These are phyloP conservation scores for Scrobipalpa costella DNA, from an alignment of 2,888 invertebrate genomes.

Conservation along the genomic window DNA sequence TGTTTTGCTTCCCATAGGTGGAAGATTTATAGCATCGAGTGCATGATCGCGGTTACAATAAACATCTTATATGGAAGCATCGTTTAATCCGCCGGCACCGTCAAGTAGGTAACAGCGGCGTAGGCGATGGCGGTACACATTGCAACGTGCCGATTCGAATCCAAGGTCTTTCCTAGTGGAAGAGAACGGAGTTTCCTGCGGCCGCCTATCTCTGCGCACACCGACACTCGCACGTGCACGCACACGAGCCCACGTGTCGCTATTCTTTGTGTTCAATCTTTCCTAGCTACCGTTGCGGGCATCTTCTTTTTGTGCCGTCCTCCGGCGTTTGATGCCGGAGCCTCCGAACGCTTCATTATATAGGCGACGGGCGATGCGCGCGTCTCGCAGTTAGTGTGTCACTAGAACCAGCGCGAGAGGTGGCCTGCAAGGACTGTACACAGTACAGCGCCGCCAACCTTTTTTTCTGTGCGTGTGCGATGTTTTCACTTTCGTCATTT, in stretches of 20 bases:
- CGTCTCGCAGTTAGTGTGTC: constrained; percentile 78
- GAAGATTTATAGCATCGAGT: constrained; percentile 32
- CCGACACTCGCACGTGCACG: constrained; percentile 71
- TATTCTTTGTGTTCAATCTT: constrained; percentile 76
- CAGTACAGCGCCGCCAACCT: constrained; percentile 66
- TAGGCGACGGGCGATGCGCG: constrained; percentile 76
- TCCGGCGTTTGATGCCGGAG: constrained; percentile 71
- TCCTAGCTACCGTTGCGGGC: constrained; percentile 75
- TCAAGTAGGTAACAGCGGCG: constrained; percentile 74
- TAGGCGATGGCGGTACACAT: constrained; percentile 79
- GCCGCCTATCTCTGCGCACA: constrained; percentile 78
- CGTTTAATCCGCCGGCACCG: constrained; percentile 62
- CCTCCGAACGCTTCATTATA: constrained; percentile 75
- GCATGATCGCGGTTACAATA: constrained; percentile 33
- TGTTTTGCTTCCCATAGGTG: constrained; percentile 37
- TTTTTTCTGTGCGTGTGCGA: constrained; percentile 80
- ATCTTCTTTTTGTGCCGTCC: constrained; percentile 78
- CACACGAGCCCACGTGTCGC: constrained; percentile 74
- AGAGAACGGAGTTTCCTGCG: constrained; percentile 82
- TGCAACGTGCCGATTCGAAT: constrained; percentile 79
- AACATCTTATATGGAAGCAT: constrained; percentile 49
- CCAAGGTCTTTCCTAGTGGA: constrained; percentile 83
- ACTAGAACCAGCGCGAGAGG: constrained; percentile 78
- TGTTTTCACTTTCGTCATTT: constrained; percentile 82
- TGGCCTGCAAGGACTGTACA: constrained; percentile 75